Base-by-base conservation (phyloP, 1,140 invertebrate species). In the Lordiphosa clarofinis region DNA sequence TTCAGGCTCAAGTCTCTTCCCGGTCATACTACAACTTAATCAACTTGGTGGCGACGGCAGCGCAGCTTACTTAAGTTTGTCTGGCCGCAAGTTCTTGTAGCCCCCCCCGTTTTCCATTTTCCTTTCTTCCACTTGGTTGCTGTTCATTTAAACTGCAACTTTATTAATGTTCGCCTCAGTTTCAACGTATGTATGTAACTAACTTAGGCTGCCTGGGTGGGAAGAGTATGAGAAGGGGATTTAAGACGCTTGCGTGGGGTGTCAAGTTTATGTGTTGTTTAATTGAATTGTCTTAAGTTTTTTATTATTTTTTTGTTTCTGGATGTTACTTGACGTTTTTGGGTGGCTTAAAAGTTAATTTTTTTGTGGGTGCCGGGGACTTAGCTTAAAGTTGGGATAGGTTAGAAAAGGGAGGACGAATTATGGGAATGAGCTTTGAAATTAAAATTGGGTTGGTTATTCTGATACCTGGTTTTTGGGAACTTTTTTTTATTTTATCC, bases 71-170 rank as follows among this genome's bases (percentile, higher is more conserved):
- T 79, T 70, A 61, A 79, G 66, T 81, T 76, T 49, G 75, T 79
- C 74, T 79, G 75, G 74, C 57, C 65, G 47, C 56, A 57, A 60
- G 49, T 61, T 55, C 53, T 8, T 36, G n/a, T 12, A 24, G 7
- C 4, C n/a, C 39, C 21, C n/a, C 35, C 35, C 15, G 40, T 24
- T 28, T 39, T 64, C 36, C 56, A 56, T 15, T 52, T 60, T 39
- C 46, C 33, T 46, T 55, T 21, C 10, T 28, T 21, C 35, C 46
- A 31, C 47, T 42, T 67, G 33, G 49, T 31, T 57, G 66, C 75
- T 74, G 70, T 81, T 79, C 70, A 81, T 74, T 79, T 79, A 66
- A 70, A 81, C 65, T 79, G 70, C 75, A 67, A 74, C 70, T 79
- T 79, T 79, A 79, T 79, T 74, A 79, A 79, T 79, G 75, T 49